Percentiles rank a stretch among this genome's conserved stretches.
These are phyloP conservation scores for Thymelicus lineola DNA, from an alignment of 2,888 invertebrate species.

Conservation along the genomic window DNA sequence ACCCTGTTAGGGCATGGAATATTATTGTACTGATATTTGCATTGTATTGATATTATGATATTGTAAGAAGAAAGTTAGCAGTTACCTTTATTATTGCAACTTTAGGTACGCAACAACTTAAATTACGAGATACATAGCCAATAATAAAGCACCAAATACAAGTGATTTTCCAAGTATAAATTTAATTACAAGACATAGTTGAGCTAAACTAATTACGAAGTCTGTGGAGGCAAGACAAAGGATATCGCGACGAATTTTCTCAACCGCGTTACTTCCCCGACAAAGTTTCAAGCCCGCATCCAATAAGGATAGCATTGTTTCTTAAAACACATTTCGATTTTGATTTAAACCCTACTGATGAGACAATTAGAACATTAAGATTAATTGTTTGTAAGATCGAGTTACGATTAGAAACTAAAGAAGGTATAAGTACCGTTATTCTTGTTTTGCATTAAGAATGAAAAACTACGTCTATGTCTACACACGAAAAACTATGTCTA, in stretches of 20 bases:
- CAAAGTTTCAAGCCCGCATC: conserved; percentile 18
- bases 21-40: no score
- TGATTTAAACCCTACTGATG: background rate
- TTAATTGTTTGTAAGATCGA: background rate
- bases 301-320: conserved; percentile 15
- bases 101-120: background rate
- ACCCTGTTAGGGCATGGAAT: no score
- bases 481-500: no score
- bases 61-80: no score
- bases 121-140: background rate
- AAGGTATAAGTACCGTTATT: background rate
- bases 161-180: conserved; percentile 52
- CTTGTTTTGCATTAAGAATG: background rate
- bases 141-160: background rate
- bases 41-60: no score
- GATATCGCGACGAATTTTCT: conserved; percentile 20
- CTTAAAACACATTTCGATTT: conserved; percentile 5
- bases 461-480: no score
- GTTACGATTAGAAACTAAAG: background rate
- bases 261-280: conserved; percentile 13
- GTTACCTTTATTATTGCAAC: no score
- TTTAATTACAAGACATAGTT: conserved; percentile 33
- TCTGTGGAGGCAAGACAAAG: conserved; percentile 24
- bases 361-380: background rate
- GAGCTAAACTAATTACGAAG: conserved; percentile 31